Percentiles rank a stretch among this genome's conserved stretches.
Evolutionary conservation across 2,113 vertebrate species (phyloP).

Genomic region (Hypomesus transpacificus): DNA sequence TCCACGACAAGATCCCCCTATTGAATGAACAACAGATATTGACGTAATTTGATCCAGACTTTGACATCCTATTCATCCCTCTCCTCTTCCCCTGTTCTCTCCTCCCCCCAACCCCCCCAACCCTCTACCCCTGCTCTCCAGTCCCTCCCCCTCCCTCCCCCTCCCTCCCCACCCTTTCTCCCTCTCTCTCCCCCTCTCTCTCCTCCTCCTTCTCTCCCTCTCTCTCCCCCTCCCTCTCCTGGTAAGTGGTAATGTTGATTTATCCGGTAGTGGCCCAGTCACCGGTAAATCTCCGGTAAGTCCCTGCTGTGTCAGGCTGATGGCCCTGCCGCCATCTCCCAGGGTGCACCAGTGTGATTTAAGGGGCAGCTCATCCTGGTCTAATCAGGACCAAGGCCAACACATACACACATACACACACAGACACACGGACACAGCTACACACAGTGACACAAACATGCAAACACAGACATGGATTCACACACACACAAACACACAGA

Average conservation of each 20-base stretch:
- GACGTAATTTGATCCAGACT: too few species aligned
- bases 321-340: neutral
- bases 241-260: slow-evolving; percentile 4
- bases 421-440: slow-evolving; percentile 1
- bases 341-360: neutral
- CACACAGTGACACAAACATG: too few species aligned
- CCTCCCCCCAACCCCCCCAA: too few species aligned
- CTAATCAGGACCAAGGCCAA: slow-evolving; percentile 8
- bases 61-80: too few species aligned
- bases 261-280: neutral
- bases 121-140: too few species aligned
- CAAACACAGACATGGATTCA: slow-evolving; percentile 2
- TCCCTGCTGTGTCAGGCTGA: neutral
- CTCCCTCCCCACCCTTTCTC: neutral
- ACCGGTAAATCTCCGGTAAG: slow-evolving; percentile 1
- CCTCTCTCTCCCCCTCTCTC: neutral
- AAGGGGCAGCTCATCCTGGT: slow-evolving; percentile 1
- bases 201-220: neutral
- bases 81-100: too few species aligned
- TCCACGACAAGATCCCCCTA: too few species aligned
- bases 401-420: neutral
- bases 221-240: neutral
- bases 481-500: neutral
- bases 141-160: neutral
- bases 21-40: too few species aligned